These are phyloP conservation scores for Agonopterix subpropinquella DNA, from an alignment of 2,888 invertebrate genomes.

Conservation along the genomic window DNA sequence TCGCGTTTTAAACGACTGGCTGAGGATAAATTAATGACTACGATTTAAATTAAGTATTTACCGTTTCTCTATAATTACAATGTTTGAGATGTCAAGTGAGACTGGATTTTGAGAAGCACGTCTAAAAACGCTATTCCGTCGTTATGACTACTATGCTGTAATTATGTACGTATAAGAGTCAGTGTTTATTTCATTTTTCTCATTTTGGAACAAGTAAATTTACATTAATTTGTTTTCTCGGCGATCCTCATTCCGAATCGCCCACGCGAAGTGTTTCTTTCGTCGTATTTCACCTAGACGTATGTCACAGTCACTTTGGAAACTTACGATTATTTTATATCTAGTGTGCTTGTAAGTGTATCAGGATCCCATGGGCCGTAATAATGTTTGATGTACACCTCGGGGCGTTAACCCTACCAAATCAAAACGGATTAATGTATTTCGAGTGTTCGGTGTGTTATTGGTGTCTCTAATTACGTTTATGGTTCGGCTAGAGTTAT, in stretches of 20 bases:
- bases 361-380: conserved; percentile 40
- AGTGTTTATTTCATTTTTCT: conserved; percentile 12
- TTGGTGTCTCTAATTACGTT: conserved; percentile 70
- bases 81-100: conserved; percentile 12
- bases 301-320: conserved; percentile 32
- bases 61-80: conserved; percentile 15
- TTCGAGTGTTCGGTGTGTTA: conserved; percentile 60
- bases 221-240: conserved; percentile 33
- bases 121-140: conserved; percentile 10
- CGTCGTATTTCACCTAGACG: conserved; percentile 30
- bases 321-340: conserved; percentile 46
- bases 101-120: conserved; percentile 4
- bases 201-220: conserved; percentile 16
- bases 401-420: conserved; percentile 54
- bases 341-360: conserved; percentile 35
- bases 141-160: conserved; percentile 6
- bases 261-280: conserved; percentile 31
- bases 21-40: conserved; percentile 14
- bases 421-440: conserved; percentile 65
- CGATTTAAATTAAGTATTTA: conserved; percentile 17
- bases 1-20: conserved; percentile 7
- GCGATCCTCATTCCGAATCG: conserved; percentile 36
- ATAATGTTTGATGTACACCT: conserved; percentile 46
- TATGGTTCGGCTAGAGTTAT: conserved; percentile 63
- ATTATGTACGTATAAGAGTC: conserved; percentile 12